Conservation (phyloP, 2,113 vertebrate genomes). For the Zeus faber region DNA sequence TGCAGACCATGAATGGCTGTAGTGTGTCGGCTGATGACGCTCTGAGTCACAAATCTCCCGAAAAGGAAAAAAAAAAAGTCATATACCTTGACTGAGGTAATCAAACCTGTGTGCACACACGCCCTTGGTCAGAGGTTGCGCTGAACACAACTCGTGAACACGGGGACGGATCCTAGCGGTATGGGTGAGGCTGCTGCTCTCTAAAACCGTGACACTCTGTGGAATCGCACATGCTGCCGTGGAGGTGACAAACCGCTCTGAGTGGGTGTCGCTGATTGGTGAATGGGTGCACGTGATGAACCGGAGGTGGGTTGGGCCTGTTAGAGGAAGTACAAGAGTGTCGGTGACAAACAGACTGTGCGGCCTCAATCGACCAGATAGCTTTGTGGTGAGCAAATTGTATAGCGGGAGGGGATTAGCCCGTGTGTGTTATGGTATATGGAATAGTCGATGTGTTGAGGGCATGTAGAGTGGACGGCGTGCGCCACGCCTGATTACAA, state of each 20-base stretch:
- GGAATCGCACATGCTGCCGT: slow-evolving; percentile 20
- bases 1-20: slow-evolving; percentile 33
- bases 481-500: slow-evolving; percentile 56
- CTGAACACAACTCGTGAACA: too few species aligned
- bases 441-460: slow-evolving; percentile 32
- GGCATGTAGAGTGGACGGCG: slow-evolving; percentile 48
- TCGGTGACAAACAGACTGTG: background rate
- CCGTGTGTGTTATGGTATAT: slow-evolving; percentile 17
- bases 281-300: slow-evolving; percentile 37
- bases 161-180: too few species aligned
- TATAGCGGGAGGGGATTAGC: background rate
- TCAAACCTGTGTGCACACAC: slow-evolving; percentile 16
- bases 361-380: background rate
- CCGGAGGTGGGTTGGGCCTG: slow-evolving; percentile 21
- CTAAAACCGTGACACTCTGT: too few species aligned
- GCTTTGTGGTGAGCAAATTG: background rate
- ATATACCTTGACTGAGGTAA: slow-evolving; percentile 2
- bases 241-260: slow-evolving; percentile 28
- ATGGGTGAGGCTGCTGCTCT: too few species aligned
- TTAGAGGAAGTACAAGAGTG: slow-evolving; percentile 12
- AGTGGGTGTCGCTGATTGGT: slow-evolving; percentile 42
- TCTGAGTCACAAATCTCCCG: slow-evolving; percentile 48
- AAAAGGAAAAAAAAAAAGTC: slow-evolving; percentile 32
- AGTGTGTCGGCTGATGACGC: slow-evolving; percentile 42
- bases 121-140: background rate